phyloP scores from a whole-genome alignment of 2,113 vertebrate genomes.

The Lophius piscatorius region DNA sequence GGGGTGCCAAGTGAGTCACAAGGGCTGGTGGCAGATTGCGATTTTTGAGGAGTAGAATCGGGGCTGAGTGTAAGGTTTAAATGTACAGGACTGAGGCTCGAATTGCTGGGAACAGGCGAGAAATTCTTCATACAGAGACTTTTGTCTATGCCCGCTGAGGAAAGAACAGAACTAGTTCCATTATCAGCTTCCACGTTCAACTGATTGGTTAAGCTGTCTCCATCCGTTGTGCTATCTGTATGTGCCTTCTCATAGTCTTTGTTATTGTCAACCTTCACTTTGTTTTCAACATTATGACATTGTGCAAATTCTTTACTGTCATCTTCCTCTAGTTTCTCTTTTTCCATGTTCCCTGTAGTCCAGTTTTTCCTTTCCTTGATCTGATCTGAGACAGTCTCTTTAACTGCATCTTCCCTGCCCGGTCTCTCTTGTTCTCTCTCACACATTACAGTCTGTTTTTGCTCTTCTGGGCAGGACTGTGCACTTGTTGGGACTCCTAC shows the following conservation, averaged over 20 bases:
- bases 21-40: conserved; percentile 64
- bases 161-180: conserved; percentile 59
- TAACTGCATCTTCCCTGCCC: conserved; percentile 15
- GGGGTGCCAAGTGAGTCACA: conserved; percentile 59
- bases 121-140: conserved; percentile 62
- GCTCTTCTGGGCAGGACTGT: conserved; percentile 58
- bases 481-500: conserved; percentile 52
- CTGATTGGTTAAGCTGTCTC: conserved; percentile 52
- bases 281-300: conserved; percentile 39
- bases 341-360: conserved; percentile 31
- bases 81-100: conserved; percentile 67
- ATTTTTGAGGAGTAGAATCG: conserved; percentile 73
- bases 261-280: conserved; percentile 51
- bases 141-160: conserved; percentile 54
- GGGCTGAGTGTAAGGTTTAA: conserved; percentile 75
- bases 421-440: conserved; percentile 44
- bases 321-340: conserved; percentile 42
- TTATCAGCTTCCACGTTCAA: conserved; percentile 65
- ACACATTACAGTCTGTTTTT: conserved; percentile 42
- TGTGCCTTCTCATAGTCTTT: conserved; percentile 43
- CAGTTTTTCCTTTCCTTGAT: conserved; percentile 24
- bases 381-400: conserved; percentile 37
- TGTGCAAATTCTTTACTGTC: conserved; percentile 38
- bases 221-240: conserved; percentile 60
- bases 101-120: conserved; percentile 70